Conservation (phyloP, 2,797 vertebrate species). For the Pelodytes ibericus region DNA sequence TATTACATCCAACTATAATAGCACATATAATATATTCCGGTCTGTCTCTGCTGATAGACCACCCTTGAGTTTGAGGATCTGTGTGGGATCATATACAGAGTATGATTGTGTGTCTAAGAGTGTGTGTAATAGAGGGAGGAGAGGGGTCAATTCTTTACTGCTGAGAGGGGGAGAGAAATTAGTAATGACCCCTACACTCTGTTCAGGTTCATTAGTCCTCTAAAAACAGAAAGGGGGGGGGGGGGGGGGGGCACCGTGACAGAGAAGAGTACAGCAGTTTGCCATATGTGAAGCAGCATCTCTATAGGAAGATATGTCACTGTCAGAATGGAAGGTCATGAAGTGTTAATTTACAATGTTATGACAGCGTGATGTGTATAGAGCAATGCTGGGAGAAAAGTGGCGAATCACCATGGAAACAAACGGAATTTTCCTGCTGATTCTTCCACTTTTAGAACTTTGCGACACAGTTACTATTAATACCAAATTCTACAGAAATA, state of each 20-base stretch:
- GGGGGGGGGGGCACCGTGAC: too few relatives aligned
- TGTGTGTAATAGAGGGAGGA: slow-evolving; percentile 3
- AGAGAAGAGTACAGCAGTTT: background rate
- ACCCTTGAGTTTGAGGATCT: background rate
- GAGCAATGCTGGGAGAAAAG: background rate
- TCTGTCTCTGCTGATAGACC: background rate
- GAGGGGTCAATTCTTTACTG: slow-evolving; percentile 3
- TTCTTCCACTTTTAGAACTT: too few relatives aligned
- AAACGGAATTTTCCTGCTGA: too few relatives aligned
- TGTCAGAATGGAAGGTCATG: background rate
- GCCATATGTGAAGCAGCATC: slow-evolving; percentile 11
- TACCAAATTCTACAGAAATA: too few relatives aligned
- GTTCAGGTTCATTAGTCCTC: slow-evolving; percentile 40
- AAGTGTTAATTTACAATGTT: slow-evolving; percentile 4
- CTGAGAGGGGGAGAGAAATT: slow-evolving; percentile 13
- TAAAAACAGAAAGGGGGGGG: slow-evolving; percentile 29
- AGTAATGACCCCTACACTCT: slow-evolving; percentile 37
- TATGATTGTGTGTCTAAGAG: background rate
- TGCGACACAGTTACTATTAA: too few relatives aligned
- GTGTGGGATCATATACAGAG: background rate
- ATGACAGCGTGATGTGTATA: background rate
- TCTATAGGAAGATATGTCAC: background rate
- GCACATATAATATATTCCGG: too few relatives aligned
- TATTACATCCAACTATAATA: too few relatives aligned
- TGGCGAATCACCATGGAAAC: too few relatives aligned